Base-by-base conservation (phyloP, 2,797 vertebrate genomes). In the Sebastiscus tertius region DNA sequence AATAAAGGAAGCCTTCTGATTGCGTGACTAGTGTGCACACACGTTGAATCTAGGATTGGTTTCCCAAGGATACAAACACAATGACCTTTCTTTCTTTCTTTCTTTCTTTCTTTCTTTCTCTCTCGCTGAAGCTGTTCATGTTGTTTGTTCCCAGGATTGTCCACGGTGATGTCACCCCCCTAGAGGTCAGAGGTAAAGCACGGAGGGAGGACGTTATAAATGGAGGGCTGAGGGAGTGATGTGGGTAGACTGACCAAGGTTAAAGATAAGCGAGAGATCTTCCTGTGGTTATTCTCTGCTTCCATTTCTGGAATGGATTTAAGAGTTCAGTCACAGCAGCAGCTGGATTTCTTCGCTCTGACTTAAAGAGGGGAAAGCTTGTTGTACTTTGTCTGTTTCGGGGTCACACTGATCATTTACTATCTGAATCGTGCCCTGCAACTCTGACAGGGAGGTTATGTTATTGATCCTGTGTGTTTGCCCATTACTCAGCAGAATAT, bases 251-350 rank as follows among this genome's bases (percentile, higher is more conserved):
- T 10, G 36, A 76, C 46, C 68, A 73, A 84, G 79, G 85, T 87
- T 29, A 67, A 59, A 82, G 69, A 77, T 59, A 84, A 73, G 68
- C 9, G 8, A 64, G 10, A 84, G 67, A 69, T 81, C 77, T 55
- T 52, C 65, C 67, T 60, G n/a, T 39, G 75, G 67, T 68, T 68
- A 20, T 52, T 9, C 62, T 72, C 66, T 26, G 72, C 74, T 42
- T 67, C 49, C 22, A 36, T 63, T 27, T 83, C 63, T 65, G 71
- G 11, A 13, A 2, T 4, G 6, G 75, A 62, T 24, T 67, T 56
- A 9, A 33, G 13, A 60, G 69, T 69, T 65, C 58, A 66, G n/a
- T 61, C 42, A 70, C 26, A 59, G 8, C 56, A 26, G 34, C 26
- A 18, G 31, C 2, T 26, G 27, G 60, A 62, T 67, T n/a, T 63